Evolutionary conservation across 2,888 invertebrate genomes (phyloP).

Genomic region (Tipula lateralis): DNA sequence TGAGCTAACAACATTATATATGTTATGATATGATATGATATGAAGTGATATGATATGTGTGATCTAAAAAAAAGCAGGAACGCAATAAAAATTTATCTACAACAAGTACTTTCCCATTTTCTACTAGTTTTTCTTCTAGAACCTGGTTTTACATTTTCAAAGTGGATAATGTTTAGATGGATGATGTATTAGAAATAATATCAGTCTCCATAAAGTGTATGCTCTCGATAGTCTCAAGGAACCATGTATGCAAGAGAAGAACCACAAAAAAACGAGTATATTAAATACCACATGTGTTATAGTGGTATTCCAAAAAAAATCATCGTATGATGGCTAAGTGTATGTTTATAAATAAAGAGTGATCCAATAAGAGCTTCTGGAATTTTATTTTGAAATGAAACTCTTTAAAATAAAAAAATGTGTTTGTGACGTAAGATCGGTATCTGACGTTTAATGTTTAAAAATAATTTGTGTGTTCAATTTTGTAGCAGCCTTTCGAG

Average conservation of each 20-base stretch:
- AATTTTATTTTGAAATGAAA: neutral
- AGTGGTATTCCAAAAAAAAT: too few species aligned
- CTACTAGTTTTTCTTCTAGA: neutral
- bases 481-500: too few species aligned
- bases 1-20: neutral
- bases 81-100: neutral
- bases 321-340: too few species aligned
- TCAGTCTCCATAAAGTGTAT: neutral
- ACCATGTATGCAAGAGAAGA: neutral
- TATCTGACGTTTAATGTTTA: too few species aligned
- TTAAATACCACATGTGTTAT: constrained; percentile 15
- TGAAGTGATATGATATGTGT: neutral
- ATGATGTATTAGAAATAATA: neutral
- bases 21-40: neutral
- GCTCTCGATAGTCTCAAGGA: neutral
- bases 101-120: neutral
- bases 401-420: too few species aligned
- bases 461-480: too few species aligned
- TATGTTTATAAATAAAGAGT: too few species aligned
- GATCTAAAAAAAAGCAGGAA: neutral
- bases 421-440: too few species aligned
- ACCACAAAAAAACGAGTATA: neutral
- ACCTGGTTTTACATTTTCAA: neutral
- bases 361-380: too few species aligned
- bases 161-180: neutral